These are phyloP conservation scores for Acanthopleura granulata DNA, from an alignment of 2,888 invertebrate species.

Conservation along the genomic window DNA sequence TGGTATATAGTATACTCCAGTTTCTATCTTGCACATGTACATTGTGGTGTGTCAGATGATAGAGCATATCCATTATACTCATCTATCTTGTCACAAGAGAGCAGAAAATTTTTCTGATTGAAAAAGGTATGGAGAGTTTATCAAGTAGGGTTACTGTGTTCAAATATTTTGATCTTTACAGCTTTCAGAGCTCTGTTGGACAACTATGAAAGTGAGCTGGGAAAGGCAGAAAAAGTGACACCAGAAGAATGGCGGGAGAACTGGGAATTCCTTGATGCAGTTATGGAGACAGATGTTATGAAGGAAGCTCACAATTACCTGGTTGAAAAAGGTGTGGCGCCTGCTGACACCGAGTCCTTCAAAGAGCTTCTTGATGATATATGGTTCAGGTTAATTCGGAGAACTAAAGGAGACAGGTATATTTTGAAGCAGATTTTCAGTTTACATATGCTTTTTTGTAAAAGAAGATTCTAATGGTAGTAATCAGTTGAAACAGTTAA, in stretches of 20 bases:
- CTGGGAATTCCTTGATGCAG: slow-evolving; percentile 59
- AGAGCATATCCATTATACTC: too few species aligned
- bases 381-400: slow-evolving; percentile 66
- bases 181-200: slow-evolving; percentile 66
- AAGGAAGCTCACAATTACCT: slow-evolving; percentile 65
- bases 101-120: too few species aligned
- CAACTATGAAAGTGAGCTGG: slow-evolving; percentile 66
- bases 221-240: slow-evolving; percentile 60
- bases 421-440: not conserved
- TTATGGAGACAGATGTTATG: slow-evolving; percentile 67
- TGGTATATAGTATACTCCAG: too few species aligned
- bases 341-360: slow-evolving; percentile 53
- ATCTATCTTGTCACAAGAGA: too few species aligned
- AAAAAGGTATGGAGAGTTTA: too few species aligned
- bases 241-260: slow-evolving; percentile 64
- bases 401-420: slow-evolving; percentile 59
- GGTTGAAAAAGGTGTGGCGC: slow-evolving; percentile 51
- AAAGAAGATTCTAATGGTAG: too few species aligned
- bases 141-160: too few species aligned
- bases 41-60: too few species aligned
- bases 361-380: slow-evolving; percentile 61
- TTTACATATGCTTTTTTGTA: not conserved
- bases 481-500: too few species aligned
- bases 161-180: slow-evolving; percentile 28
- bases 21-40: too few species aligned